These are phyloP conservation scores for Tarsius wallacei DNA, from an alignment of 2,797 vertebrate species.

Conservation along the genomic window DNA sequence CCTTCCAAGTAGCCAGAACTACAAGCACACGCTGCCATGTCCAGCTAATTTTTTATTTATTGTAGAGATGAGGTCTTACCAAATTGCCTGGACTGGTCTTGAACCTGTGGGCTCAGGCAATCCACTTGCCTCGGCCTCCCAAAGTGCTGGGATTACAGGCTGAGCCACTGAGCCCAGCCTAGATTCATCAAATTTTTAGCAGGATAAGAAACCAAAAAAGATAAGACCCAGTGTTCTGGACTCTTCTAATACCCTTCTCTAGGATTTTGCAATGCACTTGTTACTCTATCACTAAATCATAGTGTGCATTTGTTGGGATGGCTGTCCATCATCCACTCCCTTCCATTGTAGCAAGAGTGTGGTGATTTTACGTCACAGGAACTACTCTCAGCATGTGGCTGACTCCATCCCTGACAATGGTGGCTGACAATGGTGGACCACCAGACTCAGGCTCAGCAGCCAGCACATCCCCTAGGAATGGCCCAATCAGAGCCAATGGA, in stretches of 20 bases:
- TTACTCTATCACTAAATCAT: background rate
- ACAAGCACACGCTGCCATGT: too few species aligned
- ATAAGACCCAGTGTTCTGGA: background rate
- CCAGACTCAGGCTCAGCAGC: background rate
- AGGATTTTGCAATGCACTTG: background rate
- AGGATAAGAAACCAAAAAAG: background rate
- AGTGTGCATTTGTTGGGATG: background rate
- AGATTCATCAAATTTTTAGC: conserved; percentile 21
- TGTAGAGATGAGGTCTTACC: too few species aligned
- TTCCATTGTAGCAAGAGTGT: background rate
- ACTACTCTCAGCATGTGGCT: background rate
- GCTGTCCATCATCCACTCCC: background rate
- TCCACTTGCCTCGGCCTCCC: too few species aligned
- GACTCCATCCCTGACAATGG: conserved; percentile 40
- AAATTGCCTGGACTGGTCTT: too few species aligned
- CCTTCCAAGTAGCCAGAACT: too few species aligned
- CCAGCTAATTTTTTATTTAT: too few species aligned
- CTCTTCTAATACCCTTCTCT: background rate
- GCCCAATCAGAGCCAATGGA: background rate
- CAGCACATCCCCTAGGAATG: background rate
- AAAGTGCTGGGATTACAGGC: too few species aligned
- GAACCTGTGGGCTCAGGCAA: too few species aligned
- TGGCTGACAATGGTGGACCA: background rate
- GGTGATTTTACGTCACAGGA: conserved; percentile 5
- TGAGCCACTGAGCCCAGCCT: too few species aligned